Percentiles rank a stretch among this genome's conserved stretches.
phyloP scores from a whole-genome alignment of 2,113 vertebrate species.

The Xiphophorus hellerii region DNA sequence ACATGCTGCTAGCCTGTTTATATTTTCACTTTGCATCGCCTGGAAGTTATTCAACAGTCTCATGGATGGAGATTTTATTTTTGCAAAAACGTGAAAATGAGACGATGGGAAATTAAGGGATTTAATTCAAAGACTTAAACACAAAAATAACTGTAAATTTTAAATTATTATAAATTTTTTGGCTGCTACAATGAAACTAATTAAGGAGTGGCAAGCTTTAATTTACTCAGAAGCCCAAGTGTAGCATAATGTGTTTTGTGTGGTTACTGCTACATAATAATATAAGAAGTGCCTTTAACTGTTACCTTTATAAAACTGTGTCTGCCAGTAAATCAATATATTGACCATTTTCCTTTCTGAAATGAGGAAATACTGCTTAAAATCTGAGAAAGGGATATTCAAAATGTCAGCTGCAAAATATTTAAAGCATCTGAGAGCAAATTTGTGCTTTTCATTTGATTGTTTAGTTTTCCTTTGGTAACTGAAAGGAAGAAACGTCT shows the following conservation, averaged over 20 bases:
- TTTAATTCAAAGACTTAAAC: not conserved
- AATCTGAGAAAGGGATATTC: not conserved
- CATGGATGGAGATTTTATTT: not conserved
- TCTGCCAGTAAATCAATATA: not conserved
- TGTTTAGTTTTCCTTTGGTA: conserved; percentile 16
- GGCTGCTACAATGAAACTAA: conserved; percentile 34
- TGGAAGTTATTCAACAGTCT: conserved; percentile 6
- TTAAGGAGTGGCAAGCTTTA: conserved; percentile 7
- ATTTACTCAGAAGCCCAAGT: not conserved
- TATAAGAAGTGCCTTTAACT: not conserved
- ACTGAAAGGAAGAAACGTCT: conserved; percentile 18
- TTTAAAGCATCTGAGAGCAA: conserved; percentile 30
- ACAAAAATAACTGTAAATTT: not conserved
- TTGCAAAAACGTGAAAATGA: not conserved
- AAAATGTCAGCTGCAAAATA: not conserved
- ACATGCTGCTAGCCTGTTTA: conserved; percentile 66
- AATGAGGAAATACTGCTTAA: not conserved
- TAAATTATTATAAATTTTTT: not conserved
- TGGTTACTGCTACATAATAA: not conserved
- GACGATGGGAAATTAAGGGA: not conserved
- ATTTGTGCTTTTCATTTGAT: conserved; percentile 19
- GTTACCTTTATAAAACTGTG: not conserved
- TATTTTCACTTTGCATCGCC: conserved; percentile 49
- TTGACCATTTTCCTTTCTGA: not conserved
- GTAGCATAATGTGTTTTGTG: conserved; percentile 4